Evolutionary conservation across 2,888 invertebrate species (phyloP), one percentile per base, ranked within the genome.

Genomic region (Eupsilia transversa): DNA sequence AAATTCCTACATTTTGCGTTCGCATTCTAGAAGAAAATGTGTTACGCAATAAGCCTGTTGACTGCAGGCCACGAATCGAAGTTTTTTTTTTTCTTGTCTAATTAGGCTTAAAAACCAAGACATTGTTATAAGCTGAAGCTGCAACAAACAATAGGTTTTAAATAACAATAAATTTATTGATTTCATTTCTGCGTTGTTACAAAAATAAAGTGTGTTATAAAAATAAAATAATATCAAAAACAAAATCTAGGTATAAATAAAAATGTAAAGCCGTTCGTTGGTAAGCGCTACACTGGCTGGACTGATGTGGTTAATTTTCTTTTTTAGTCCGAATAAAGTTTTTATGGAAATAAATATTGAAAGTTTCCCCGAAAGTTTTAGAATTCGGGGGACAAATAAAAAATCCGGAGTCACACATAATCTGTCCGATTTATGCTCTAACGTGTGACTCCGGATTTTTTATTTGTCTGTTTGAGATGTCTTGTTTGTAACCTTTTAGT

Each of bases 171-270:
- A 30, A 33, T 67, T 67, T 52, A 67, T 68, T 68, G 52, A 69
- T 60, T 57, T 17, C 0, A 30, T 74, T 61, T 57, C 20, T 74
- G 33, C 54, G 9, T 57, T 35, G 20, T 56, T 46, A 56, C 12
- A 63, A 35, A 52, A 35, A 60, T 27, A 30, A 41, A 38, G 17
- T 23, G 1, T 43, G 12, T 6, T 27, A 52, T 14, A 54, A 52
- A 43, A 38, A 38, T 23, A 30, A n/a, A 20, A 38, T 3, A 30
- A 7, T 1, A 30, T 43, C 4, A 70, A 49, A 57, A 72, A 38
- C 1, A 5, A n/a, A 59, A n/a, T 27, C 10, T 20, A 27, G 0
- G n/a, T n/a, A 27, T n/a, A 4, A 30, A 30, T 30, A 17, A 30
- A 56, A 14, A 14, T 5, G 5, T 14, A 54, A 54, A 27, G 52